A percentile compares a stretch with the other conserved stretches of the same genome.
These are phyloP conservation scores for Picus viridis DNA, from an alignment of 2,797 vertebrate genomes.

Conservation along the genomic window DNA sequence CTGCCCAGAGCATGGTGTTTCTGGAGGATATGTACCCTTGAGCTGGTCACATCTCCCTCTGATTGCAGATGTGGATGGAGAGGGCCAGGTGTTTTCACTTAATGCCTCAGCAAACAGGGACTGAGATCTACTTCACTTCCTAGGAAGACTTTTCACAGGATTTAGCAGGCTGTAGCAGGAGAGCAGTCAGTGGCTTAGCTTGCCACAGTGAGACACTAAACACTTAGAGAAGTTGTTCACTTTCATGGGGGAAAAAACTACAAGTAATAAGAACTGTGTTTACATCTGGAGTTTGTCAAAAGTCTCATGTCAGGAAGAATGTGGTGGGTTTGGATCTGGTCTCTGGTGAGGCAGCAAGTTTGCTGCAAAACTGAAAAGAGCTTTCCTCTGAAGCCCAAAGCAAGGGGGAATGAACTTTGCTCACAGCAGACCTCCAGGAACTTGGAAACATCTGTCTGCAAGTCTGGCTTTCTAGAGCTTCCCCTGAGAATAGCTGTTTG, in stretches of 20 bases:
- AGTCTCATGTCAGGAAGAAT: neutral
- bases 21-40: neutral
- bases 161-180: neutral
- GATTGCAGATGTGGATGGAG: neutral
- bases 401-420: neutral
- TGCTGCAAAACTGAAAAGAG: neutral
- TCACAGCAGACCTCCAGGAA: neutral
- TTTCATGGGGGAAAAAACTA: neutral
- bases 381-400: neutral
- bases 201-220: neutral
- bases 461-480: conserved; percentile 46
- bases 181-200: neutral
- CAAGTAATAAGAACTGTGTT: neutral
- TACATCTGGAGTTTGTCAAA: neutral
- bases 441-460: conserved; percentile 63
- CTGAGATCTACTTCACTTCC: neutral
- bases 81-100: neutral
- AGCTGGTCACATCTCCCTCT: neutral
- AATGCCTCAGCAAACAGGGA: neutral
- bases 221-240: neutral
- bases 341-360: neutral
- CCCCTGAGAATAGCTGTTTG: neutral
- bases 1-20: neutral
- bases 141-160: neutral
- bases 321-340: neutral